Percentiles rank a stretch among this genome's conserved stretches.
These are phyloP conservation scores for Vanessa atalanta DNA, from an alignment of 1,140 invertebrate species.

Conservation along the genomic window DNA sequence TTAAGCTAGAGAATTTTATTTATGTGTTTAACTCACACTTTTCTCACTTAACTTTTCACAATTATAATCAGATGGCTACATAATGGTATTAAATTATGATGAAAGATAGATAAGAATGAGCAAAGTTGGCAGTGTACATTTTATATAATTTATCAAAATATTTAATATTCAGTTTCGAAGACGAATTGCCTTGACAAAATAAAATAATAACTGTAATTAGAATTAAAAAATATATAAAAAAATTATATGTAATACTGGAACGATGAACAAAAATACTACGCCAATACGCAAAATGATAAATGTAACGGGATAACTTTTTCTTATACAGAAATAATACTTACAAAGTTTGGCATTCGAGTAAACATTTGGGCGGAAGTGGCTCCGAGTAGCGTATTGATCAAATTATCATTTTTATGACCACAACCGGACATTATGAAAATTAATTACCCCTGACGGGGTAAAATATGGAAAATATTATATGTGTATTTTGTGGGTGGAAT, in stretches of 20 bases:
- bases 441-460: conserved; percentile 27
- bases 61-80: no score
- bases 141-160: no score
- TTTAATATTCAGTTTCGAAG: no score
- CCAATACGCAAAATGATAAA: background rate
- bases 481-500: background rate
- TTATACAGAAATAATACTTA: conserved; percentile 1
- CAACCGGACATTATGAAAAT: conserved; percentile 17
- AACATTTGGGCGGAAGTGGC: conserved; percentile 8
- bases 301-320: conserved; percentile 17
- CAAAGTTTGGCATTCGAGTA: conserved; percentile 13
- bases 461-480: conserved; percentile 7
- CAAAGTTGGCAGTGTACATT: no score
- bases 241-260: background rate
- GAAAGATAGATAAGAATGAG: no score
- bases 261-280: background rate
- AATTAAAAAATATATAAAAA: no score
- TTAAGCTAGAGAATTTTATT: no score
- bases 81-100: no score
- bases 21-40: no score
- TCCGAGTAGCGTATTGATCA: conserved; percentile 4
- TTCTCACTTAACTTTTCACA: no score
- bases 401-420: conserved; percentile 33
- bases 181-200: no score
- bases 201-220: no score